Conservation (phyloP, 2,888 invertebrate genomes). For the Eulithis testata region DNA sequence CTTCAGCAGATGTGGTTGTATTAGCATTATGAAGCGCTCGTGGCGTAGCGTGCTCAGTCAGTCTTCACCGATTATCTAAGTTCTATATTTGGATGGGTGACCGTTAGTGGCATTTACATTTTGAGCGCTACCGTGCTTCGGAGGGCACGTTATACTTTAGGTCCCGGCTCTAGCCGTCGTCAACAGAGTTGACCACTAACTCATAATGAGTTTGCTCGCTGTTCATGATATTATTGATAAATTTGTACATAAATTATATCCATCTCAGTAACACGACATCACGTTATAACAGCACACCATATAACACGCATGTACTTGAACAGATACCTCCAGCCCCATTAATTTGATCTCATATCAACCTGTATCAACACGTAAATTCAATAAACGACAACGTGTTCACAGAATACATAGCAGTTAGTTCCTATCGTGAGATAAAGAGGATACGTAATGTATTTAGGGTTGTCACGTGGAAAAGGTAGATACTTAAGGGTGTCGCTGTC, state of each 20-base stretch:
- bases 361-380: slow-evolving; percentile 16
- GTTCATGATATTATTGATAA: neutral
- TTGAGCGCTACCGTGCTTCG: too few relatives aligned
- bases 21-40: too few relatives aligned
- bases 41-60: too few relatives aligned
- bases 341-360: slow-evolving; percentile 18
- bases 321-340: slow-evolving; percentile 5
- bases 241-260: neutral
- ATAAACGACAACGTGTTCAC: slow-evolving; percentile 10
- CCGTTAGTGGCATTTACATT: too few relatives aligned
- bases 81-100: too few relatives aligned
- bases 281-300: slow-evolving; percentile 16
- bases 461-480: neutral
- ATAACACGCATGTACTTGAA: slow-evolving; percentile 10
- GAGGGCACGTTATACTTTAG: too few relatives aligned
- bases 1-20: too few relatives aligned
- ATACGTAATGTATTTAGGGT: neutral
- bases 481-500: too few relatives aligned
- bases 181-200: too few relatives aligned
- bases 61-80: too few relatives aligned
- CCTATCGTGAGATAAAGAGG: neutral
- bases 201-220: too few relatives aligned
- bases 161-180: too few relatives aligned
- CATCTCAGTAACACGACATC: neutral
- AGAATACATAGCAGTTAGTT: slow-evolving; percentile 5